phyloP scores from a whole-genome alignment of 2,888 invertebrate species.

The Drosophila subquinaria region DNA sequence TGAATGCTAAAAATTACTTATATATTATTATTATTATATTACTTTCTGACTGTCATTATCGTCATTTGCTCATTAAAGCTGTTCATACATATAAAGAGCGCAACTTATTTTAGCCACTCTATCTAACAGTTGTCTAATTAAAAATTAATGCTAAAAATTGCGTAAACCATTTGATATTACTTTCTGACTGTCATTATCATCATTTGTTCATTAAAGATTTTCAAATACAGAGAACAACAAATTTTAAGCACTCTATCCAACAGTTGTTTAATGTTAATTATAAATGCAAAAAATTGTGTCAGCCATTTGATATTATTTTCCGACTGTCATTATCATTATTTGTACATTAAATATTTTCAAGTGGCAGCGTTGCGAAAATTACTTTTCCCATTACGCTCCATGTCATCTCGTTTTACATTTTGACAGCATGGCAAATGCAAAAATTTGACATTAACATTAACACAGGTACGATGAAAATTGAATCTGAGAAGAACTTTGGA shows the following conservation, averaged over 20 bases:
- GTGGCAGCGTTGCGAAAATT: constrained; percentile 5
- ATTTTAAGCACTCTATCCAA: not conserved
- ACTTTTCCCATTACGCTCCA: constrained; percentile 19
- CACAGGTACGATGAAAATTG: constrained; percentile 7
- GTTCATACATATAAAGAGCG: not conserved
- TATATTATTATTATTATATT: too few relatives aligned
- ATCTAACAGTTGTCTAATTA: not conserved
- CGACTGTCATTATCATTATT: constrained; percentile 7
- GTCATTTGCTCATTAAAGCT: constrained; percentile 6
- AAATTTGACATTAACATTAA: constrained; percentile 1
- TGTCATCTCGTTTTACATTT: constrained; percentile 21
- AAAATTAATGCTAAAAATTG: constrained; percentile 1
- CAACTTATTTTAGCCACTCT: not conserved
- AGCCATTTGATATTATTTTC: not conserved
- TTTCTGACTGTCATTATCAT: constrained; percentile 8
- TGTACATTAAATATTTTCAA: constrained; percentile 8
- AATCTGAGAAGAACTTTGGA: constrained; percentile 1
- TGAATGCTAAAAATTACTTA: too few relatives aligned
- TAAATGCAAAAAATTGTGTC: not conserved
- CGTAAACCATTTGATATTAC: not conserved
- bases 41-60: constrained; percentile 14
- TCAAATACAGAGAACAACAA: not conserved
- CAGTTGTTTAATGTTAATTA: not conserved
- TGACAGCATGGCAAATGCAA: constrained; percentile 20
- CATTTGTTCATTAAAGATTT: constrained; percentile 5